A percentile compares a stretch with the other conserved stretches of the same genome.
These are phyloP conservation scores for Paradoxurus hermaphroditus DNA, from an alignment of 2,113 vertebrate genomes.

Conservation along the genomic window DNA sequence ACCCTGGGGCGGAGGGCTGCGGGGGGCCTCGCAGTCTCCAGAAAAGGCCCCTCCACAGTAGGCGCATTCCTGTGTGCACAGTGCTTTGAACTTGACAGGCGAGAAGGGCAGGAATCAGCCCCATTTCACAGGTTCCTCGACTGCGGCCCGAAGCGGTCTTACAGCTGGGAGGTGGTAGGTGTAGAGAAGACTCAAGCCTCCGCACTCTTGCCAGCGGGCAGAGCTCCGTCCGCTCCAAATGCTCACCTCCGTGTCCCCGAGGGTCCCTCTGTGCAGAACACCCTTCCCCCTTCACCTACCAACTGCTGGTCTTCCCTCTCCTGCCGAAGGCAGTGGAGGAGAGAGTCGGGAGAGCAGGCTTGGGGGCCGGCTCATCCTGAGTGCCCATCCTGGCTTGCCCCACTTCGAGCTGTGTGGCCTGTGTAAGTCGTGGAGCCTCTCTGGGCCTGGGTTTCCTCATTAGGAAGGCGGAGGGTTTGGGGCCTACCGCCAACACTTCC, in stretches of 20 bases:
- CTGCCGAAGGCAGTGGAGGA: not conserved
- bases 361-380: not conserved
- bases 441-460: not conserved
- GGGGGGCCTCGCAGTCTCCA: not conserved
- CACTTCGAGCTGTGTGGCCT: not conserved
- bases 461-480: not conserved
- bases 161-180: not conserved
- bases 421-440: not conserved
- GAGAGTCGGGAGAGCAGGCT: not conserved
- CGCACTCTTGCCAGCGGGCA: fast-evolving
- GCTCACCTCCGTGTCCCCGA: not conserved
- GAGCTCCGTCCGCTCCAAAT: fast-evolving
- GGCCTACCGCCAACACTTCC: not conserved
- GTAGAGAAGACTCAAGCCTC: not conserved
- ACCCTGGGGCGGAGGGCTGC: not conserved
- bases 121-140: not conserved
- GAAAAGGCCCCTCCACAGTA: not conserved
- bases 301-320: not conserved
- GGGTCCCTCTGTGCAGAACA: not conserved
- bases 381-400: not conserved
- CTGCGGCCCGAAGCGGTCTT: not conserved
- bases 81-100: not conserved
- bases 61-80: not conserved
- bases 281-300: not conserved
- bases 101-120: not conserved